phyloP scores from a whole-genome alignment of 2,113 vertebrate genomes.

The Cnemophilus loriae region DNA sequence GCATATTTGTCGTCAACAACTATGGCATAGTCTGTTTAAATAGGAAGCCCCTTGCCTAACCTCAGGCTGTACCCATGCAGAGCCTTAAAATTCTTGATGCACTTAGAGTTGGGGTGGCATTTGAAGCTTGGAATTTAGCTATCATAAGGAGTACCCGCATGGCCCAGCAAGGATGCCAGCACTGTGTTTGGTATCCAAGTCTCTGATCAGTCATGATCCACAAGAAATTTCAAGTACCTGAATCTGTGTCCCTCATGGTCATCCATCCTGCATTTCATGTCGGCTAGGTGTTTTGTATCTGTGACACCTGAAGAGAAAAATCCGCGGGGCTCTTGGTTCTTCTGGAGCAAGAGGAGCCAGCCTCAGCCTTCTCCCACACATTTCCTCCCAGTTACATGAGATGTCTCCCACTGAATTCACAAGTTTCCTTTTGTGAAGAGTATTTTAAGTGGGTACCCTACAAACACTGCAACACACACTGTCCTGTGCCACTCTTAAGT shows the following conservation, averaged over 20 bases:
- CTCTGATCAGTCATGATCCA: background rate
- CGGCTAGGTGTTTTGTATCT: background rate
- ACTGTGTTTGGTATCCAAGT: background rate
- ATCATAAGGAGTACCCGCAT: background rate
- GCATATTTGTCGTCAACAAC: background rate
- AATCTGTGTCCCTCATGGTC: background rate
- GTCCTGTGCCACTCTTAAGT: background rate
- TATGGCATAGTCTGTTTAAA: background rate
- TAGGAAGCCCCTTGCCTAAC: background rate
- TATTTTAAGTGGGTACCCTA: background rate
- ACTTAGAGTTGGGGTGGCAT: background rate
- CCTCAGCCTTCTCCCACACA: background rate
- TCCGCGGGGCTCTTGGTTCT: background rate
- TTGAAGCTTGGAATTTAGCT: background rate
- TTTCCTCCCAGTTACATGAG: background rate
- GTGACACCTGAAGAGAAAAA: background rate
- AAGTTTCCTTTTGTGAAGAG: background rate
- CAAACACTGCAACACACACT: background rate
- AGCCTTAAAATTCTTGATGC: background rate
- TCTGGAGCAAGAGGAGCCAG: background rate
- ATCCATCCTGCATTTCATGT: rapidly evolving
- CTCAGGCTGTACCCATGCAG: background rate
- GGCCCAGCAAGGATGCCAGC: background rate
- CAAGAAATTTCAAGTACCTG: background rate
- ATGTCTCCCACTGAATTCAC: background rate